Percentiles rank a stretch among this genome's conserved stretches.
These are phyloP conservation scores for Zaprionus vittiger DNA, from an alignment of 1,140 invertebrate genomes.

Conservation along the genomic window DNA sequence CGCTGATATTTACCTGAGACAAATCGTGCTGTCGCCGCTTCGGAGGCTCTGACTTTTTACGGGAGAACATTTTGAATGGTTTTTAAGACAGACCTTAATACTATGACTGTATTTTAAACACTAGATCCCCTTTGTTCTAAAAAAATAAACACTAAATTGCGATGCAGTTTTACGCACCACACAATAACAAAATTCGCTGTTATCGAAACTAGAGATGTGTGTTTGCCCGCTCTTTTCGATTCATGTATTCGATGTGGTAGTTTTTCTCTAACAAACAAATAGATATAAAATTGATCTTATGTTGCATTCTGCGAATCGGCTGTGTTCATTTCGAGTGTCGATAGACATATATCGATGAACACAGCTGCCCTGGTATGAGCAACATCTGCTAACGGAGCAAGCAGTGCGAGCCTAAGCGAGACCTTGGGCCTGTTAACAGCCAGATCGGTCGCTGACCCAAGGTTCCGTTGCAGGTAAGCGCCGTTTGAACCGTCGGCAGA, in stretches of 20 bases:
- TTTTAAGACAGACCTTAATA: constrained; percentile 5
- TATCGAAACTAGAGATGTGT: constrained; percentile 36
- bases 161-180: constrained; percentile 31
- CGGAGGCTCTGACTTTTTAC: constrained; percentile 84
- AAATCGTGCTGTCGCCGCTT: constrained; percentile 84
- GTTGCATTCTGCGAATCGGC: too few species aligned
- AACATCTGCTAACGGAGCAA: too few species aligned
- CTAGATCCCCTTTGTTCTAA: constrained; percentile 8
- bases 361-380: too few species aligned
- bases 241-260: not conserved
- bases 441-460: too few species aligned
- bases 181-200: constrained; percentile 36
- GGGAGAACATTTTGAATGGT: constrained; percentile 84
- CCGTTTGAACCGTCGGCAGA: too few species aligned
- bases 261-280: not conserved
- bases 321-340: too few species aligned
- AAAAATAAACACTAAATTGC: constrained; percentile 45
- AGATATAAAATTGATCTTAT: too few species aligned
- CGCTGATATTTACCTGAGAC: constrained; percentile 68
- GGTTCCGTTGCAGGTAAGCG: too few species aligned
- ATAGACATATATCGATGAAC: too few species aligned
- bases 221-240: not conserved
- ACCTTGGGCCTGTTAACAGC: too few species aligned
- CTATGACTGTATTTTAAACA: not conserved
- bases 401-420: too few species aligned